phyloP scores from a whole-genome alignment of 1,140 invertebrate genomes.

The Leptoteleia sp. region DNA sequence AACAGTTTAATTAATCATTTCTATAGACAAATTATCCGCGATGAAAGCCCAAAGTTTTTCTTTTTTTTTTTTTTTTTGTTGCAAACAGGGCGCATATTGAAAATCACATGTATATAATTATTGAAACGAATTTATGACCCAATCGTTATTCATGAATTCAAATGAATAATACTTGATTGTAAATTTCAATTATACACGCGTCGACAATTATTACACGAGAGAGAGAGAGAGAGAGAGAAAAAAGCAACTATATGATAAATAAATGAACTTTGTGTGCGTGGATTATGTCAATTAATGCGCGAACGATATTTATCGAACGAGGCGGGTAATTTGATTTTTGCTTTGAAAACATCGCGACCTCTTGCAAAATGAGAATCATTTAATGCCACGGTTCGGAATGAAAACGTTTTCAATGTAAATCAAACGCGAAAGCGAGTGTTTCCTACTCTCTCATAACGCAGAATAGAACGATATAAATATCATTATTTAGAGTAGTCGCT shows the following conservation, averaged over 20 bases:
- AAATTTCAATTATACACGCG: conserved; percentile 15
- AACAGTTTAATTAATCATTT: no score
- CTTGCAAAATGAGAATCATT: not conserved
- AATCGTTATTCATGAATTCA: conserved; percentile 41
- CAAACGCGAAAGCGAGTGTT: no score
- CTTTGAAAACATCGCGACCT: not conserved
- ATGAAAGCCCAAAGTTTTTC: not conserved
- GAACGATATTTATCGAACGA: conserved; percentile 11
- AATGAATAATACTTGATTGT: conserved; percentile 17
- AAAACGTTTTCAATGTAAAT: no score
- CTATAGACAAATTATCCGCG: not conserved
- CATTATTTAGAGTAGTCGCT: no score
- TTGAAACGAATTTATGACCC: conserved; percentile 33
- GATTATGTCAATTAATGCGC: conserved; percentile 35
- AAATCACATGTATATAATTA: conserved; percentile 9
- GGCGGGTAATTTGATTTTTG: not conserved
- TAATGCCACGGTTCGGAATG: not conserved
- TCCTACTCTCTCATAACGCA: no score
- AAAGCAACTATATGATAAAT: no score
- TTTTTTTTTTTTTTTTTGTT: no score
- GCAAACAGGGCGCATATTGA: not conserved
- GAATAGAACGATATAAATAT: no score
- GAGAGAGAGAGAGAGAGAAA: conserved; percentile 23
- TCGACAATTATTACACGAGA: no score
- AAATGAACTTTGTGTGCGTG: conserved; percentile 41